Base-by-base conservation (phyloP, 1,140 invertebrate species). In the Drosophila parabipectinata region DNA sequence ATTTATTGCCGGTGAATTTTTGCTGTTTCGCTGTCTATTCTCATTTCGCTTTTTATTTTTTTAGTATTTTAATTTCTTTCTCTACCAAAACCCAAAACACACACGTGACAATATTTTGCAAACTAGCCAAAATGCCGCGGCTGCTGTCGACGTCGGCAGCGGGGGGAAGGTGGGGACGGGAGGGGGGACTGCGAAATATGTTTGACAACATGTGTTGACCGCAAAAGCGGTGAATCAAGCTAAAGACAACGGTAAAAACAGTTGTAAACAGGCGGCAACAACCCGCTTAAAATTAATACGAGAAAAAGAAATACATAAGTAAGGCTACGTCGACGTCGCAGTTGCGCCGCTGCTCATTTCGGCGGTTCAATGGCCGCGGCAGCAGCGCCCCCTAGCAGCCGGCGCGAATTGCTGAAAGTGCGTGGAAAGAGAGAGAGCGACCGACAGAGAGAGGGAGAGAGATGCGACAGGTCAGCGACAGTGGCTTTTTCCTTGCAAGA, bases 241-340 rank as follows among this genome's bases (percentile, higher is more conserved):
- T 24, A 74, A 66, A 72, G 30, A 61, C 66, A 85, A 85, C 80
- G 77, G 81, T 84, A 85, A 84, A 80, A 80, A 85, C 82, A 85
- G 81, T 84, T 84, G 81, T 84, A 80, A 84, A 59, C 63, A 78
- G 59, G 72, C 72, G 56, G 51, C 73, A 82, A 69, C 79, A 78
- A 69, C 32, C 59, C 45, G 66, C 78, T 84, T 73, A 77, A 83
- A 67, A 66, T 84, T 80, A 80, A 84, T 79, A 69, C 63, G 71
- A 41, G 53, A 69, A 69, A 32, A 15, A 44, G 44, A 57, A 44
- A 4, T n/a, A n/a, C n/a, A n/a, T 5, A 26, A 44, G 41, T 7
- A 5, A 44, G 15, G 28, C 10, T 41, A 41, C 26, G 67, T 10
- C 30, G 32, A 26, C 59, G 53, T 28, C 45, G 53, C 66, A 37